Conservation (phyloP, 2,888 invertebrate species). For the Sphaerophoria taeniata region DNA sequence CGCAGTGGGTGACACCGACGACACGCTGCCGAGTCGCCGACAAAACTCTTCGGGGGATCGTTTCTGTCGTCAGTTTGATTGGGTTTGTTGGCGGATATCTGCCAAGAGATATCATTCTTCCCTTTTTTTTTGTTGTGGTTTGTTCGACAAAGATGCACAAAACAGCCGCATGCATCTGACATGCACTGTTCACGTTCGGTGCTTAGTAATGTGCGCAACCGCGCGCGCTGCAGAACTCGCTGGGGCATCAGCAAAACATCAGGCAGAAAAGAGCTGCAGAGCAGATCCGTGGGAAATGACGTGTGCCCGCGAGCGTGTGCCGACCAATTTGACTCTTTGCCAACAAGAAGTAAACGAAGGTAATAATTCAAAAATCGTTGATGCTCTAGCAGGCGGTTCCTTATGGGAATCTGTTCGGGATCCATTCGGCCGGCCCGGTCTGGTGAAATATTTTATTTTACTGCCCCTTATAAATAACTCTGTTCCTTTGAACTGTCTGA, state of each 20-base stretch:
- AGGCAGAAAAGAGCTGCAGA: conserved; percentile 9
- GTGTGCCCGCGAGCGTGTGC: conserved; percentile 87
- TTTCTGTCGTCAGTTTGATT: conserved; percentile 73
- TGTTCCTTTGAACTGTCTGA: conserved; percentile 77
- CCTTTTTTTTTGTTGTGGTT: neutral
- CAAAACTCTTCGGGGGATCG: conserved; percentile 66
- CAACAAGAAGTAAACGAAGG: conserved; percentile 84
- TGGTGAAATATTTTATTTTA: conserved; percentile 76
- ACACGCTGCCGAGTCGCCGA: neutral
- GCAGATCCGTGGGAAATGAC: conserved; percentile 85
- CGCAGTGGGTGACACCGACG: conserved; percentile 69
- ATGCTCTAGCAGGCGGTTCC: conserved; percentile 79
- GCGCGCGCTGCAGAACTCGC: conserved; percentile 19
- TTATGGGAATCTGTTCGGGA: conserved; percentile 81
- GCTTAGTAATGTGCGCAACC: conserved; percentile 71
- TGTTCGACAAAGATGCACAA: conserved; percentile 24
- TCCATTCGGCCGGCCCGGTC: conserved; percentile 72
- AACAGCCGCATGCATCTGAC: conserved; percentile 58
- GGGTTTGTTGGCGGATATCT: conserved; percentile 67
- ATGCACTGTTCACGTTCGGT: conserved; percentile 71
- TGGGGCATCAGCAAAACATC: too few species aligned
- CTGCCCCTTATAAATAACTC: conserved; percentile 75
- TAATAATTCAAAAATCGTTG: conserved; percentile 82
- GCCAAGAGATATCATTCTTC: conserved; percentile 23
- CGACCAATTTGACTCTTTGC: conserved; percentile 84